Evolutionary conservation across 2,797 vertebrate genomes (phyloP).

Genomic region (Thunnus albacares): DNA sequence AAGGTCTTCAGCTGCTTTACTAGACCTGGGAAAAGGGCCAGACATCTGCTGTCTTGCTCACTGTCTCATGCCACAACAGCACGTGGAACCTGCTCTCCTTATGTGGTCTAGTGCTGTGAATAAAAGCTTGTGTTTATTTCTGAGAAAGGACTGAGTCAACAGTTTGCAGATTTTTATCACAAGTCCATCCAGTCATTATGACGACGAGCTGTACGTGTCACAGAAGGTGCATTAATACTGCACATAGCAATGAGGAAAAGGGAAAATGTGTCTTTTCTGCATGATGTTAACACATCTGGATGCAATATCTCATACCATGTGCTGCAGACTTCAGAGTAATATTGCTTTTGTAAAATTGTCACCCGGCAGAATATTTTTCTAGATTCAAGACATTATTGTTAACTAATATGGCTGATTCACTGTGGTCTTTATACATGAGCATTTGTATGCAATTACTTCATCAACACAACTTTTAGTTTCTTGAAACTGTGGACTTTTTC

Average conservation of each 20-base stretch:
- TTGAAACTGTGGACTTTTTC: conserved; percentile 3
- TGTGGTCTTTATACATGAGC: neutral
- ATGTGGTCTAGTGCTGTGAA: conserved; percentile 5
- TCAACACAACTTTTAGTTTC: conserved; percentile 2
- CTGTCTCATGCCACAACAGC: conserved; percentile 39
- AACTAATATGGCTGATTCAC: neutral
- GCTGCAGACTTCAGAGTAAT: neutral
- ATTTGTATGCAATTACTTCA: neutral
- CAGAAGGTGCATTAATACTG: neutral
- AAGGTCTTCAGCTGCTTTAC: conserved; percentile 53
- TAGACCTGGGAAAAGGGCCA: conserved; percentile 55
- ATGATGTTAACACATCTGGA: neutral
- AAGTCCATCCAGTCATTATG: neutral
- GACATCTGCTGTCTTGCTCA: conserved; percentile 61
- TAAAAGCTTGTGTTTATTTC: neutral
- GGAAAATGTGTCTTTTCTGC: neutral
- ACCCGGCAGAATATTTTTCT: neutral
- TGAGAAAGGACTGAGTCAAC: conserved; percentile 10
- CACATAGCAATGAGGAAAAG: neutral
- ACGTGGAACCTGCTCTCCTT: conserved; percentile 55
- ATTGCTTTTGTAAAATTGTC: neutral
- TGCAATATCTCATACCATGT: neutral
- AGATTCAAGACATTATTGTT: neutral
- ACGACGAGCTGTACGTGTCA: neutral
- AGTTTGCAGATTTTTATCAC: neutral